Percentiles rank a stretch among this genome's conserved stretches.
These are phyloP conservation scores for Lycocerus yunnanus DNA, from an alignment of 2,888 invertebrate species.

Conservation along the genomic window DNA sequence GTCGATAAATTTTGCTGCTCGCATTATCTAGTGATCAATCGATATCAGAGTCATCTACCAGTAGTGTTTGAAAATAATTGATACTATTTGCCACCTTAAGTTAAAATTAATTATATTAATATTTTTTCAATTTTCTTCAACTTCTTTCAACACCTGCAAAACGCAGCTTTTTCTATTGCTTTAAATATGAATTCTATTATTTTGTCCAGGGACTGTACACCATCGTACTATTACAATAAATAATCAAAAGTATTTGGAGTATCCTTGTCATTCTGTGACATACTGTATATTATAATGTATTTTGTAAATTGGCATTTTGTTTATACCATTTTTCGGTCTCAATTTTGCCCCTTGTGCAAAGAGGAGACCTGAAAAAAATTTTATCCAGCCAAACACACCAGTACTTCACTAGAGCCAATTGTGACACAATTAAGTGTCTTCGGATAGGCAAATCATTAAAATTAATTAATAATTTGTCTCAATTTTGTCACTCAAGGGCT, in stretches of 20 bases:
- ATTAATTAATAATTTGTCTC: constrained; percentile 25
- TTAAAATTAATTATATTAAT: no score
- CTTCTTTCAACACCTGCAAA: no score
- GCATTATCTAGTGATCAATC: no score
- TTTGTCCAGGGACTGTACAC: no score
- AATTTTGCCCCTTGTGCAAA: constrained; percentile 83
- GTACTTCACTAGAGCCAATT: constrained; percentile 42
- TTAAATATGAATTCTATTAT: no score
- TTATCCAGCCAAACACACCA: constrained; percentile 46
- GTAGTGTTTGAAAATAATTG: no score
- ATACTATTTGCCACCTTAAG: no score
- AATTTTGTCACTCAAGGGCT: constrained; percentile 43
- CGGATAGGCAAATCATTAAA: background rate
- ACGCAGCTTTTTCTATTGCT: no score
- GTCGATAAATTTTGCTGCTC: no score
- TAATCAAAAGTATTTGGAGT: background rate
- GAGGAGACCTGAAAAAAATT: constrained; percentile 74
- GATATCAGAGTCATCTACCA: no score
- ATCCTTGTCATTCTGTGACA: background rate
- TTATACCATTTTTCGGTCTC: constrained; percentile 54
- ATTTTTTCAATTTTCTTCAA: no score
- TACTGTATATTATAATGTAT: constrained; percentile 4
- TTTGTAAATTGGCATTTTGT: background rate
- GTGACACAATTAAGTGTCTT: constrained; percentile 37
- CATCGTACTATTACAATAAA: no score